Conservation (phyloP, 2,113 vertebrate species). For the Halichoeres trimaculatus region DNA sequence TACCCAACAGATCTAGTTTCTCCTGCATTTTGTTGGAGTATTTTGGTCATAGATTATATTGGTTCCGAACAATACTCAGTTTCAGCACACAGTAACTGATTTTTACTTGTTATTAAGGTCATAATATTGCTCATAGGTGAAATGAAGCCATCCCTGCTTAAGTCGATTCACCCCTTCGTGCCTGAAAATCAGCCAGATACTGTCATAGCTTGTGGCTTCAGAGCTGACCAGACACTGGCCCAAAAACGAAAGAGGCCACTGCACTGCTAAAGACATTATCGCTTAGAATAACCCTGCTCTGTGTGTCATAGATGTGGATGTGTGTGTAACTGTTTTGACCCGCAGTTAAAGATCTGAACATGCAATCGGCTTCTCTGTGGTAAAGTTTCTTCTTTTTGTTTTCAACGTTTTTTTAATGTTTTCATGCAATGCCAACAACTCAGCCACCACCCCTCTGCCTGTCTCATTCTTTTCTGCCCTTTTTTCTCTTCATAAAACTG, state of each 20-base stretch:
- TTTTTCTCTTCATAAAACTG: slow-evolving; percentile 74
- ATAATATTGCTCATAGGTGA: slow-evolving; percentile 11
- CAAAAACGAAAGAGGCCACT: slow-evolving; percentile 46
- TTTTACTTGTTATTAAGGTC: slow-evolving; percentile 37
- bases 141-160: slow-evolving; percentile 34
- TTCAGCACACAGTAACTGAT: not conserved
- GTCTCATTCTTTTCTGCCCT: slow-evolving; percentile 54
- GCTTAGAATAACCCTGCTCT: slow-evolving; percentile 70
- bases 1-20: no score
- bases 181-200: slow-evolving; percentile 27
- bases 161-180: slow-evolving; percentile 36
- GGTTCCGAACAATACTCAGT: no score
- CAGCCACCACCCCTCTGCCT: slow-evolving; percentile 50
- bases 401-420: slow-evolving; percentile 65
- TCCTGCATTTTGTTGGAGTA: not conserved
- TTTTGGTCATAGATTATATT: not conserved
- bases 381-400: slow-evolving; percentile 51
- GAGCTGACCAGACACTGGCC: slow-evolving; percentile 47
- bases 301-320: slow-evolving; percentile 35
- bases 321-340: slow-evolving; percentile 68
- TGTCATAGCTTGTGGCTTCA: slow-evolving; percentile 50
- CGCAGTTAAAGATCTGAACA: slow-evolving; percentile 72
- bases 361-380: slow-evolving; percentile 69
- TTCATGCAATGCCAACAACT: slow-evolving; percentile 53
- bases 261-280: slow-evolving; percentile 77